Conservation (phyloP, 1,140 invertebrate species). For the Pseudomyrmex sp. region DNA sequence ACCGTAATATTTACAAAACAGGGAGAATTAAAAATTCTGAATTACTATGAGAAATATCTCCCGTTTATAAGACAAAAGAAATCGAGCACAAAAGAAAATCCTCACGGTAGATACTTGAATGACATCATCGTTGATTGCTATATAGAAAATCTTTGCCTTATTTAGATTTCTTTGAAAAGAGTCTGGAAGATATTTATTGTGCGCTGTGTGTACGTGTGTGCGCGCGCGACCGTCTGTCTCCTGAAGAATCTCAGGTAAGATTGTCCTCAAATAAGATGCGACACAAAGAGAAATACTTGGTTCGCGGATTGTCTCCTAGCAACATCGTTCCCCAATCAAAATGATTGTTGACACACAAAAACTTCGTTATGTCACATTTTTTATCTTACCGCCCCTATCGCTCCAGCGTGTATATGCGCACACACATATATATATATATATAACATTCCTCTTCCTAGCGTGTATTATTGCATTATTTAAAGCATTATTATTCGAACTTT, state of each 20-base stretch:
- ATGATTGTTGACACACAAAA: not conserved
- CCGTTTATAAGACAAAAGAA: constrained; percentile 23
- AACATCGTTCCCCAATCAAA: constrained; percentile 25
- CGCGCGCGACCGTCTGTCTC: constrained; percentile 52
- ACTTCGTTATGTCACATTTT: not conserved
- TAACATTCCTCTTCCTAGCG: not conserved
- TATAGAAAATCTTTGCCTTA: constrained; percentile 20
- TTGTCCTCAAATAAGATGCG: constrained; percentile 20
- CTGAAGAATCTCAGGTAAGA: constrained; percentile 57
- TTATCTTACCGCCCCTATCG: not conserved
- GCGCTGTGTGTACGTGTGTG: constrained; percentile 14
- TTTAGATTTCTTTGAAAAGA: constrained; percentile 29
- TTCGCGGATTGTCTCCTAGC: not conserved
- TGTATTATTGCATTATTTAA: constrained; percentile 32
- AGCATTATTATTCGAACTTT: constrained; percentile 13
- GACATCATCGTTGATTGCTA: constrained; percentile 36
- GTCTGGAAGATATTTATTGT: constrained; percentile 67
- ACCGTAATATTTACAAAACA: too few species aligned
- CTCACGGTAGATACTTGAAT: constrained; percentile 11
- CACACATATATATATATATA: not conserved
- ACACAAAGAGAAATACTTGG: constrained; percentile 21
- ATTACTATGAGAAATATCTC: not conserved
- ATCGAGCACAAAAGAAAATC: not conserved
- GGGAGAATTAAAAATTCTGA: constrained; percentile 1
- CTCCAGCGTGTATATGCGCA: not conserved